Conservation (phyloP, 2,888 invertebrate genomes). For the Andrena bicolor region DNA sequence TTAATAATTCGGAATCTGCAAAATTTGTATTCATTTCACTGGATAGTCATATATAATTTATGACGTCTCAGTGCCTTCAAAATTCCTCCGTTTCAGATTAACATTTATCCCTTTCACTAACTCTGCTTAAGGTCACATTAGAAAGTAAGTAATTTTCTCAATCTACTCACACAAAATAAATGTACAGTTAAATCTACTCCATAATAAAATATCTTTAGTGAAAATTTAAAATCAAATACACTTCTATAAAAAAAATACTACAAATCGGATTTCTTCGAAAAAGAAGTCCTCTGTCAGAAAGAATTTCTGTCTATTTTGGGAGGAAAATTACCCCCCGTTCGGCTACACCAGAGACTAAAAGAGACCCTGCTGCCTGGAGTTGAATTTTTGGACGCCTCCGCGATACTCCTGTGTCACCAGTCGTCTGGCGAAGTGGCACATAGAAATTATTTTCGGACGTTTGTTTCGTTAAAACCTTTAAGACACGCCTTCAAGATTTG, state of each 20-base stretch:
- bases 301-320: neutral
- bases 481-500: constrained; percentile 37
- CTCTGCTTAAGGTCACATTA: too few relatives aligned
- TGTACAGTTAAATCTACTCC: too few relatives aligned
- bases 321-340: neutral
- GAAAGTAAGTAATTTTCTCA: too few relatives aligned
- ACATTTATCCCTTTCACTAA: neutral
- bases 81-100: neutral
- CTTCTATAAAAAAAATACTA: neutral
- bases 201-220: too few relatives aligned
- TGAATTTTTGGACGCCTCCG: neutral
- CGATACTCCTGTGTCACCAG: constrained; percentile 15
- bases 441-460: constrained; percentile 34
- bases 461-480: constrained; percentile 21
- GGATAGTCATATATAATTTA: neutral
- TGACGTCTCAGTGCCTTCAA: neutral
- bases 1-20: neutral
- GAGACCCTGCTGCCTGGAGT: neutral
- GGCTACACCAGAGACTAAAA: neutral
- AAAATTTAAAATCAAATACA: neutral
- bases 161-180: too few relatives aligned
- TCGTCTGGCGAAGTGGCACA: constrained; percentile 14
- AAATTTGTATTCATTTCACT: neutral
- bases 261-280: neutral
- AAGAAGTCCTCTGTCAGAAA: neutral